Evolutionary conservation across 2,113 vertebrate species (phyloP), one percentile per base, ranked within the genome.

Genomic region (Zingel zingel): DNA sequence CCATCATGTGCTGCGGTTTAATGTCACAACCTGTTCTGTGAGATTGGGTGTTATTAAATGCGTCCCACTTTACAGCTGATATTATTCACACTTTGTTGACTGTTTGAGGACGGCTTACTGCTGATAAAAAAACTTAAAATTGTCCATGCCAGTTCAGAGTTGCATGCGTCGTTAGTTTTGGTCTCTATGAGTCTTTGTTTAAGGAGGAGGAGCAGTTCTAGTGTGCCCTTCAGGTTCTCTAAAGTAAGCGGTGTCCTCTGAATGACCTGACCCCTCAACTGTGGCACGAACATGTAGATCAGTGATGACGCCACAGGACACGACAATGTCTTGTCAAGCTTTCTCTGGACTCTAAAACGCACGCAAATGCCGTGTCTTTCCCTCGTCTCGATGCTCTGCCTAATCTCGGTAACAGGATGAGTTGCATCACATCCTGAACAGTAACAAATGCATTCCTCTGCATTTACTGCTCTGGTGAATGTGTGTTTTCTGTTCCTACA

Each of bases 401-500:
- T 64, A 9, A 61, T 79, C 59, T 18, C 47, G 65, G 30, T 45
- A 51, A 59, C 25, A 11, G 10, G 23, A 65, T 11, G 3, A 47
- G 21, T 47, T 48, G 11, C 21, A 39, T 58, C 56, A 63, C 48
- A 19, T 88, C 51, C 61, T 71, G n/a, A 48, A 6, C 14, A 14
- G 15, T 63, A 36, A 81, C 27, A 9, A n/a, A 81, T 27, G 0
- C 15, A 6, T 81, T 77, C 23, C n/a, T 6, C 39, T 11, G 39
- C 39, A 10, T 43, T 3, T 43, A 19, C 43, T 63, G 53, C 6
- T 64, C 50, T 75, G 7, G 66, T 57, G 16, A 25, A 23, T 30
- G 3, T 48, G 11, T 9, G 3, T 23, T 13, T 58, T 54, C 2
- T 73, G n/a, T 62, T 47, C 90, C 91, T 79, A 10, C 85, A 99